Evolutionary conservation across 92 coral and sea anemone genomes (phyloP).

Genomic region (Actinernus sp.): DNA sequence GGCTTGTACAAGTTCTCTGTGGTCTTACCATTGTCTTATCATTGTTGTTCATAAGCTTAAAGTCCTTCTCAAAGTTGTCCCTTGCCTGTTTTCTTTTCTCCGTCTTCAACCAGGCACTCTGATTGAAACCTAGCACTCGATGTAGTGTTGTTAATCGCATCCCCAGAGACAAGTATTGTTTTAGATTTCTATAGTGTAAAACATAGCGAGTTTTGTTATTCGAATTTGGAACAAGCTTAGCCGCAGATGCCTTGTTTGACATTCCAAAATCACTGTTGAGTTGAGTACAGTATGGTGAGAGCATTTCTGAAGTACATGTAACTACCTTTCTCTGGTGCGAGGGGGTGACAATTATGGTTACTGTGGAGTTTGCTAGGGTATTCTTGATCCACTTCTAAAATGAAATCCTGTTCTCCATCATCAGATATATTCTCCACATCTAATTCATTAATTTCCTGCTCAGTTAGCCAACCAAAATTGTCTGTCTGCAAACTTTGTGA

Average conservation of each 20-base stretch:
- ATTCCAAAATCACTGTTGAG: too few relatives aligned
- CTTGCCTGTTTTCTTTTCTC: slow-evolving; percentile 40
- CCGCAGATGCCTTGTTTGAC: too few relatives aligned
- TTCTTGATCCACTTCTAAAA: slow-evolving; percentile 34
- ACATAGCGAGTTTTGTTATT: too few relatives aligned
- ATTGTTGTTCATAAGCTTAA: too few relatives aligned
- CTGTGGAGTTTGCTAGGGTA: slow-evolving; percentile 29
- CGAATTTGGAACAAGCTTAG: slow-evolving; percentile 24
- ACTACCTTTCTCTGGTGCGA: slow-evolving; percentile 45
- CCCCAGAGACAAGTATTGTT: too few relatives aligned
- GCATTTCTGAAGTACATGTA: slow-evolving; percentile 26
- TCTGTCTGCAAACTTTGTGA: slow-evolving; percentile 13
- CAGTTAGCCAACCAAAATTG: slow-evolving; percentile 25
- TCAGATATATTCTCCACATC: slow-evolving; percentile 22
- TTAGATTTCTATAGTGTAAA: too few relatives aligned
- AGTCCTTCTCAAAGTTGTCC: slow-evolving; percentile 20
- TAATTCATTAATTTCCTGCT: slow-evolving; percentile 8
- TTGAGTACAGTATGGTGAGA: slow-evolving; percentile 29
- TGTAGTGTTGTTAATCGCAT: too few relatives aligned
- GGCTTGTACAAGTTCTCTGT: too few relatives aligned
- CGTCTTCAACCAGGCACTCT: slow-evolving; percentile 42
- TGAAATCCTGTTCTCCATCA: slow-evolving; percentile 29
- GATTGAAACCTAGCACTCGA: too few relatives aligned
- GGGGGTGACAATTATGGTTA: slow-evolving; percentile 29
- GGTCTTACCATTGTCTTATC: too few relatives aligned